Conservation (phyloP, 2,113 vertebrate species). For the Platysternon megacephalum region DNA sequence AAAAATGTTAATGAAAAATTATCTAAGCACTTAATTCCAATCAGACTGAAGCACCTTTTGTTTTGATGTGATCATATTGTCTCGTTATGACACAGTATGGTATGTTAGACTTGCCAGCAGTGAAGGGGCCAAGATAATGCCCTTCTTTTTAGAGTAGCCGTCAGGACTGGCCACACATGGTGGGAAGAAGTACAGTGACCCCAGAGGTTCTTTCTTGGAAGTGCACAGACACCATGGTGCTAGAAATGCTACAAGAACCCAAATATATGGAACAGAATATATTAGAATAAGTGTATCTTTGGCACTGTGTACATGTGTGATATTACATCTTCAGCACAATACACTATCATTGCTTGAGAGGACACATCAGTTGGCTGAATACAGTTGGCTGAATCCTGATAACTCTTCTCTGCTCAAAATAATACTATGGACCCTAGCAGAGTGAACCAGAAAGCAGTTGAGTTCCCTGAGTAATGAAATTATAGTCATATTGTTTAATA, state of each 20-base stretch:
- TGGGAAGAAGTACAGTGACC: too few relatives aligned
- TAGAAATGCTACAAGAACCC: background rate
- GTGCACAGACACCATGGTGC: background rate
- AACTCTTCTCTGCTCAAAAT: background rate
- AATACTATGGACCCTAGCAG: background rate
- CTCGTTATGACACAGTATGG: background rate
- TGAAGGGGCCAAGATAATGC: background rate
- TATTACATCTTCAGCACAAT: background rate
- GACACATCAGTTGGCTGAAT: background rate
- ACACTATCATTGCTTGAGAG: background rate
- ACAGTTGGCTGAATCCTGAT: background rate
- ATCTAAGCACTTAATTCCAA: background rate
- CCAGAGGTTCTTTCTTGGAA: background rate
- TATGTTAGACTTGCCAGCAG: background rate
- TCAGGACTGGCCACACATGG: background rate
- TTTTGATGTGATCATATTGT: background rate
- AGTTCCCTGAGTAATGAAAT: background rate
- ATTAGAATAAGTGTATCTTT: background rate
- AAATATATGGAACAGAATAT: background rate
- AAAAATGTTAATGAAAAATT: background rate
- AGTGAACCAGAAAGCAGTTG: background rate
- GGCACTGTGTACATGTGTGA: background rate
- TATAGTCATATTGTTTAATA: slow-evolving; percentile 8
- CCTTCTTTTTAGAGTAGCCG: background rate
- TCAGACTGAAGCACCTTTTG: background rate